phyloP scores from a whole-genome alignment of 1,140 invertebrate genomes.

The Triops cancriformis region DNA sequence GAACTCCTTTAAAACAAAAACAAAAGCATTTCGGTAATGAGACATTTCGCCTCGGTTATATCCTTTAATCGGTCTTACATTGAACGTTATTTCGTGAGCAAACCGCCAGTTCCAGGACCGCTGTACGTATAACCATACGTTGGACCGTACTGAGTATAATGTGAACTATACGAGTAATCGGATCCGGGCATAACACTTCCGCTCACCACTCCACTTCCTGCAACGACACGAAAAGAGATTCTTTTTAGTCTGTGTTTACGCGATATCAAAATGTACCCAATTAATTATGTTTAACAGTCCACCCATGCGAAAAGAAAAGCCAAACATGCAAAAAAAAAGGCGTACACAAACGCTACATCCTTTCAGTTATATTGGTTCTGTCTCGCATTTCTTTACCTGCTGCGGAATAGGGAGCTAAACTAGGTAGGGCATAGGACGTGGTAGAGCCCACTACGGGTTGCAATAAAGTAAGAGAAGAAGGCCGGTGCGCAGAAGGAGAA shows the following conservation, averaged over 20 bases:
- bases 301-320: background rate
- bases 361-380: background rate
- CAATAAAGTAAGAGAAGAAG: slow-evolving; percentile 38
- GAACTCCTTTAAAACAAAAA: background rate
- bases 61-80: background rate
- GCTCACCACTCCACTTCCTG: slow-evolving; percentile 44
- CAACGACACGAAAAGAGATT: slow-evolving; percentile 35
- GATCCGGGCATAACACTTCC: slow-evolving; percentile 46
- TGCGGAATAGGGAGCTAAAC: slow-evolving; percentile 61
- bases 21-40: background rate
- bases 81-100: slow-evolving; percentile 60
- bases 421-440: slow-evolving; percentile 54
- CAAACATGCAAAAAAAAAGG: slow-evolving; percentile 20
- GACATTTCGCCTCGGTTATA: background rate
- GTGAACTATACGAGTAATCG: slow-evolving; percentile 64
- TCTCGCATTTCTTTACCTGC: slow-evolving; percentile 40
- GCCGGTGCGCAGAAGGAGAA: slow-evolving; percentile 20
- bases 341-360: background rate
- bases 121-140: slow-evolving; percentile 63
- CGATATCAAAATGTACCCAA: background rate
- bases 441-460: slow-evolving; percentile 44
- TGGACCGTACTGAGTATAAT: slow-evolving; percentile 62
- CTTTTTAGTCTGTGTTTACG: background rate
- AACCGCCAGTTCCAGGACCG: slow-evolving; percentile 52
- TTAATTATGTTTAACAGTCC: background rate